Evolutionary conservation across 2,888 invertebrate species (phyloP).

Genomic region (Heliconius hortense): DNA sequence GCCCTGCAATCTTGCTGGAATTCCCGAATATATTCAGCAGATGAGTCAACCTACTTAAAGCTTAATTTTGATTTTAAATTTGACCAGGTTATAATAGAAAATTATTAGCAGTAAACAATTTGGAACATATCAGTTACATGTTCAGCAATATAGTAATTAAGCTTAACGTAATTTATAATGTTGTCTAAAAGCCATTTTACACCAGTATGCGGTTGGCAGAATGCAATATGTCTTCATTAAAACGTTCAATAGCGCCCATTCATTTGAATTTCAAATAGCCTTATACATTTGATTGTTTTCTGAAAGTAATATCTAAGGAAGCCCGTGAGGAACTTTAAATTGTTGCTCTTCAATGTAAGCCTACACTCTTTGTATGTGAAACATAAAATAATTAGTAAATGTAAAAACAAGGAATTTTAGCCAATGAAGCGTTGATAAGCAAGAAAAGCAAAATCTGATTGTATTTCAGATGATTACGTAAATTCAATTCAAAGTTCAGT

Average conservation of each 20-base stretch:
- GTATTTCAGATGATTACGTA: constrained; percentile 63
- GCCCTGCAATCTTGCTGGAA: constrained; percentile 63
- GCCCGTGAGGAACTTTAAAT: neutral
- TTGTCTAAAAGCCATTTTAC: constrained; percentile 30
- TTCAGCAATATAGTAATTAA: constrained; percentile 2
- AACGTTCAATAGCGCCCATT: constrained; percentile 33
- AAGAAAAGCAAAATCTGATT: constrained; percentile 46
- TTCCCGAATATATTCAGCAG: constrained; percentile 55
- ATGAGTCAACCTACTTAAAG: constrained; percentile 41
- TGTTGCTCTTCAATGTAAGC: neutral
- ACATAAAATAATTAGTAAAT: neutral
- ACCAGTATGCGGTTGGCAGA: constrained; percentile 22
- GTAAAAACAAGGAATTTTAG: constrained; percentile 44
- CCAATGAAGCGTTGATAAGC: constrained; percentile 56
- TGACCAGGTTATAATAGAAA: constrained; percentile 3
- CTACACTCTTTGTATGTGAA: neutral
- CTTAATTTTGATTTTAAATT: constrained; percentile 36
- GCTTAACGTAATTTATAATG: constrained; percentile 23
- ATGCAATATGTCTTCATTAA: constrained; percentile 34
- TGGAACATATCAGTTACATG: constrained; percentile 2
- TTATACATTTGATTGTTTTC: constrained; percentile 24
- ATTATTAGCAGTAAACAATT: neutral
- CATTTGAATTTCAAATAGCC: constrained; percentile 29
- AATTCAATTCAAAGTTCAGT: constrained; percentile 69
- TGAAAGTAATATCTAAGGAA: constrained; percentile 6